Evolutionary conservation across 2,113 vertebrate species (phyloP), one percentile per base, ranked within the genome.

Genomic region (Podarcis muralis): DNA sequence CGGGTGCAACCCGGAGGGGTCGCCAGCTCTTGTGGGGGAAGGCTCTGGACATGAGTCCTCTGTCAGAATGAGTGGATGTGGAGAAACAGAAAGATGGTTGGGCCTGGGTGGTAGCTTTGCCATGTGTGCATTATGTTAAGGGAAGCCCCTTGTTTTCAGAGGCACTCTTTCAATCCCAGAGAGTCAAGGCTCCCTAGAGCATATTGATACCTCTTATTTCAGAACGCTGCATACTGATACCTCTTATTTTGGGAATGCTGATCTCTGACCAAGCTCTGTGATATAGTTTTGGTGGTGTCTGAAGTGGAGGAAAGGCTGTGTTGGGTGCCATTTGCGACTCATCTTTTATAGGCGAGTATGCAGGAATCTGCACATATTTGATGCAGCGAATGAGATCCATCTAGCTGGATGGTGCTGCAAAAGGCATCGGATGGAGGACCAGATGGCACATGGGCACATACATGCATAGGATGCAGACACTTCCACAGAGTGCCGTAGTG

Each of bases 401-500:
- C 37, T 62, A 23, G 22, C 27, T 27, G 35, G 40, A 18, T 35
- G 48, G 57, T 74, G 81, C 18, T 57, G 87, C 40, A 43, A 57
- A 72, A 35, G 59, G 20, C 27, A 59, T 3, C 62, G 53, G 57
- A 9, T 8, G 62, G 43, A 82, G 11, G 32, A 25, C 80, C 80
- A 82, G 80, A 83, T 32, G 48, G n/a, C 72, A 83, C 81, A 77
- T 83, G 81, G 53, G 87, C 37, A 37, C 66, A 72, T 53, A 53
- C 48, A 53, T 25, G 18, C 25, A 80, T 57, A 27, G 78, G 43
- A 20, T 59, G n/a, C 62, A 62, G 83, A 32, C 62, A 32, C 27
- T 82, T 82, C 65, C 72, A 74, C 20, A 30, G 57, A 83, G 72
- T 83, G 79, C 37, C 57, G 22, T 88, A 88, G 87, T 83, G 87